These are phyloP conservation scores for Numida meleagris DNA, from an alignment of 2,113 vertebrate species.

Conservation along the genomic window DNA sequence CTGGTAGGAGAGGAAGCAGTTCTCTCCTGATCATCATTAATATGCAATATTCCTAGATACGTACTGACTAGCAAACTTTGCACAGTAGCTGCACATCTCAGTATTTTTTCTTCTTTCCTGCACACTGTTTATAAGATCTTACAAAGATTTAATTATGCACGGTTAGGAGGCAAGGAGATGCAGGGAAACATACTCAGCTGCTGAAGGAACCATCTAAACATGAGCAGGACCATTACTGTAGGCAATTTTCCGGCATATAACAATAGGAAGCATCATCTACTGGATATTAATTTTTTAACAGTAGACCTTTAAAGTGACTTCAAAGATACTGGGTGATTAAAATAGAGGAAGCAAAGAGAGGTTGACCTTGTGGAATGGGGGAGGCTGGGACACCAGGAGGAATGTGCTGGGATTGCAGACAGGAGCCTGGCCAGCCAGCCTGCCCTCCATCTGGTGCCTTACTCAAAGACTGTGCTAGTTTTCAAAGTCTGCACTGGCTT, in stretches of 20 bases:
- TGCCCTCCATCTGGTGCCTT: accelerated
- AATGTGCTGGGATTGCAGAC: neutral
- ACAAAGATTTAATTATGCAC: neutral
- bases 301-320: slow-evolving; percentile 46
- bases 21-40: neutral
- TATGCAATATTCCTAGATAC: neutral
- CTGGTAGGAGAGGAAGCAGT: neutral
- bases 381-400: neutral
- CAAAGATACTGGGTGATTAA: slow-evolving; percentile 3
- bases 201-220: neutral
- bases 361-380: neutral
- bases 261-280: neutral
- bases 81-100: neutral
- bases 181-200: neutral
- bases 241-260: neutral
- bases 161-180: neutral
- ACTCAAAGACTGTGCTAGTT: neutral
- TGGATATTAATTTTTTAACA: slow-evolving; percentile 22
- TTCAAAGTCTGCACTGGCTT: neutral
- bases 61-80: neutral
- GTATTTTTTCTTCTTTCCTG: neutral
- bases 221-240: neutral
- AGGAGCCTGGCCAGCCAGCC: neutral
- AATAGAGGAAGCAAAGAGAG: neutral
- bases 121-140: neutral